phyloP scores from a whole-genome alignment of 2,797 vertebrate species.

The Labeo calbasu region DNA sequence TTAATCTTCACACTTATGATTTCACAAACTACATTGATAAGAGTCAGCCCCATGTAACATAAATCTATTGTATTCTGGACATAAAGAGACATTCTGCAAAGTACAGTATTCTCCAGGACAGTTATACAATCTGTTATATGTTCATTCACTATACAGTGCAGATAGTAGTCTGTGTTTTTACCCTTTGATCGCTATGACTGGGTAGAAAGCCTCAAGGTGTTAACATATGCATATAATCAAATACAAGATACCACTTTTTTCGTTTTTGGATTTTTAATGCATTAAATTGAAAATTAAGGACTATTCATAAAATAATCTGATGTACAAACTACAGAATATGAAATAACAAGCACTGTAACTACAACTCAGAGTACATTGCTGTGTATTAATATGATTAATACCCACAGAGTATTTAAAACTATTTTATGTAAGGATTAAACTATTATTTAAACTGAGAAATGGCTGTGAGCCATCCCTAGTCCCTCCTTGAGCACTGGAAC shows the following conservation, averaged over 20 bases:
- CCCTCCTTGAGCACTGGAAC: background rate
- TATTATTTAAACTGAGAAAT: slow-evolving; percentile 21
- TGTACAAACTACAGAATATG: background rate
- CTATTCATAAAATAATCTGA: background rate
- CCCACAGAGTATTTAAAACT: background rate
- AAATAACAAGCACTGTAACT: background rate
- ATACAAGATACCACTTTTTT: background rate
- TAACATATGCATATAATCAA: background rate
- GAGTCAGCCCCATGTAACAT: background rate
- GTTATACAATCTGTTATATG: background rate
- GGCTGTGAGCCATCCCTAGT: slow-evolving; percentile 1
- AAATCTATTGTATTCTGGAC: background rate
- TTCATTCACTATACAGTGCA: background rate
- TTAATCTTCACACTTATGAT: background rate
- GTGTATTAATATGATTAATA: background rate
- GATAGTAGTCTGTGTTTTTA: too few species aligned
- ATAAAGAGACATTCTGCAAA: slow-evolving; percentile 4
- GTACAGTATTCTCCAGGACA: background rate
- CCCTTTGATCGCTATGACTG: background rate
- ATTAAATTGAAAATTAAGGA: background rate
- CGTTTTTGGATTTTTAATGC: background rate
- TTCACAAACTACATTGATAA: background rate
- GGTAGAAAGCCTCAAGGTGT: background rate
- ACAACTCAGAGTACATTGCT: background rate
- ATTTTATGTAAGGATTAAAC: slow-evolving; percentile 2